Base-by-base conservation (phyloP, 2,888 invertebrate genomes). In the Dyspetes luteomarginatus region DNA sequence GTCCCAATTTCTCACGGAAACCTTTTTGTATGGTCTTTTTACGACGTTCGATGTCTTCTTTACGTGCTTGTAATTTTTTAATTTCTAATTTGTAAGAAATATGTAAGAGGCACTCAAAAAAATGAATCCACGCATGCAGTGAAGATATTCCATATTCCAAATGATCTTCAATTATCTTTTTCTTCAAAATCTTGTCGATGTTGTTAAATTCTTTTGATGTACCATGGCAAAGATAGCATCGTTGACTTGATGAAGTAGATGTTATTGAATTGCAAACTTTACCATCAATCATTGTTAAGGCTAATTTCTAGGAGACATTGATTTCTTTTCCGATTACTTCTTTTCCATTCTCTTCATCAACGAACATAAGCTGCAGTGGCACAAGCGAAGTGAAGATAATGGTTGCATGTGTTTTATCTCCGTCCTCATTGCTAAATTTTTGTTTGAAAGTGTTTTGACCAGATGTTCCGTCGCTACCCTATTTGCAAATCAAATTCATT, bases 71-170 rank as follows among this genome's bases (percentile, higher is more conserved):
- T 82, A 79, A 85, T 45, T 79, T 79, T 52, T 80, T 60, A n/a
- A 82, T 58, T 0, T 52, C 67, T 12, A 84, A 55, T 58, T 80
- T 77, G n/a, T 85, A 85, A 0, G 72, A 67, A 24, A 83, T 15
- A 48, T 83, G 82, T 15, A 85, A 60, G 19, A 71, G 65, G 43
- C 82, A 85, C 58, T 85, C 84, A 50, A 82, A 84, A 4, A 74
- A 79, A 12, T 78, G 60, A 5, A 85, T 84, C 83, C 82, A 85
- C 17, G 58, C 43, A 72, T 84, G 82, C 22, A 84, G 62, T 12
- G 60, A 55, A 41, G 82, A 85, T 12, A 84, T 17, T n/a, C 83
- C 82, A 52, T 81, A 78, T 7, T 48, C 4, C 28, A 84, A 72
- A 52, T 52, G 24, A 52, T 52, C 52, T 9, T 52, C 52, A 24